These are phyloP conservation scores for Plutella xylostella DNA, from an alignment of 2,888 invertebrate genomes.

Conservation along the genomic window DNA sequence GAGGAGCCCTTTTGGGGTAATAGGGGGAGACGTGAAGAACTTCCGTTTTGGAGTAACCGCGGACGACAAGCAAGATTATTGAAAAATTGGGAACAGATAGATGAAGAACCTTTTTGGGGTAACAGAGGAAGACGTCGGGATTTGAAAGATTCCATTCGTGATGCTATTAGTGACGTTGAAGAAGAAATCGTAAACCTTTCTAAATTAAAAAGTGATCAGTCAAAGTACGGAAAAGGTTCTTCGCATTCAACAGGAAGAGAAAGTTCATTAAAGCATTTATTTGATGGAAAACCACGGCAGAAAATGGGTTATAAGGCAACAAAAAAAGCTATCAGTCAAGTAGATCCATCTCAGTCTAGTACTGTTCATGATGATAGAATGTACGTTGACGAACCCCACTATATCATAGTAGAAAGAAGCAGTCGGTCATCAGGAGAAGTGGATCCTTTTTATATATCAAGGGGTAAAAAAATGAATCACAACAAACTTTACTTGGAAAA, in stretches of 20 bases:
- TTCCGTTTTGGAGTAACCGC: conserved; percentile 31
- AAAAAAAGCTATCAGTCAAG: neutral
- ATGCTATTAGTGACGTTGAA: conserved; percentile 35
- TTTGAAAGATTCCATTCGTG: conserved; percentile 33
- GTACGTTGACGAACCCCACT: conserved; percentile 66
- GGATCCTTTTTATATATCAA: conserved; percentile 50
- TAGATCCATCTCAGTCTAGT: conserved; percentile 28
- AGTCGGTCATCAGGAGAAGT: conserved; percentile 51
- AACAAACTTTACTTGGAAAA: conserved; percentile 27
- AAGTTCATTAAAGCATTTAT: conserved; percentile 34
- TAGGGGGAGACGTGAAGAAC: conserved; percentile 35
- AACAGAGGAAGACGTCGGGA: conserved; percentile 22
- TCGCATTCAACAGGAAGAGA: conserved; percentile 37
- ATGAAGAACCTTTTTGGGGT: conserved; percentile 28
- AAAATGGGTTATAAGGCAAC: neutral
- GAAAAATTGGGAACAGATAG: conserved; percentile 29
- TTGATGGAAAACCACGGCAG: conserved; percentile 24
- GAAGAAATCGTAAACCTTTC: conserved; percentile 32
- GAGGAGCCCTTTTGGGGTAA: conserved; percentile 58
- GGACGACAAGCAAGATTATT: conserved; percentile 27
- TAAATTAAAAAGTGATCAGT: conserved; percentile 24
- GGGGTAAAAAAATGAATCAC: conserved; percentile 45
- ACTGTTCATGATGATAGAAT: conserved; percentile 48
- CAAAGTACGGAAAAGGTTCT: conserved; percentile 15
- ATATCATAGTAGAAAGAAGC: conserved; percentile 57